These are phyloP conservation scores for Dryomyza anilis DNA, from an alignment of 2,888 invertebrate species.

Conservation along the genomic window DNA sequence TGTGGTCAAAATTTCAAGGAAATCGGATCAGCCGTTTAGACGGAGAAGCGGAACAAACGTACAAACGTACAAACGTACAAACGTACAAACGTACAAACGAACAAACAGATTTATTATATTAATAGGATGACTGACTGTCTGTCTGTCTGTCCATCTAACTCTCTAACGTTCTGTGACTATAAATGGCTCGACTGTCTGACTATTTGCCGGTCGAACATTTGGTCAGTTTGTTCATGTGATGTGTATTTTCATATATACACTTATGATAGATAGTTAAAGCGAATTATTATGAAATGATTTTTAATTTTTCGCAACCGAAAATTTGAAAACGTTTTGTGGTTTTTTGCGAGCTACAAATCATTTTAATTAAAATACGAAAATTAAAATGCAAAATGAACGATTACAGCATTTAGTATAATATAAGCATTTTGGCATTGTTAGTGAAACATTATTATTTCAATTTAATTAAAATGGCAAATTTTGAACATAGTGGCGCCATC, in stretches of 20 bases:
- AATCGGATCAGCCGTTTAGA: too few relatives aligned
- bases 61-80: too few relatives aligned
- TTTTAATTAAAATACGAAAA: slow-evolving; percentile 51
- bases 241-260: too few relatives aligned
- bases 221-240: slow-evolving; percentile 18
- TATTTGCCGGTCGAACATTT: neutral
- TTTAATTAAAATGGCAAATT: neutral
- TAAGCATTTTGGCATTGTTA: neutral
- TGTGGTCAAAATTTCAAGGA: too few relatives aligned
- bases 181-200: too few relatives aligned
- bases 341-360: slow-evolving; percentile 44
- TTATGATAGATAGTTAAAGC: too few relatives aligned
- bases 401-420: neutral
- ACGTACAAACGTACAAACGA: too few relatives aligned
- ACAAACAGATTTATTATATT: too few relatives aligned
- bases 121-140: neutral
- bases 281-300: slow-evolving; percentile 24
- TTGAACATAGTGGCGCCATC: slow-evolving; percentile 42
- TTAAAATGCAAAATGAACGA: slow-evolving; percentile 11
- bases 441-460: neutral
- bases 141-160: neutral
- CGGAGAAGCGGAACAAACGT: too few relatives aligned
- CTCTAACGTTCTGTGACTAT: too few relatives aligned
- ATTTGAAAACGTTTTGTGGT: slow-evolving; percentile 39
- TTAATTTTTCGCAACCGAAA: slow-evolving; percentile 18